Evolutionary conservation across 2,797 vertebrate species (phyloP).

Genomic region (Myiothlypis coronata): DNA sequence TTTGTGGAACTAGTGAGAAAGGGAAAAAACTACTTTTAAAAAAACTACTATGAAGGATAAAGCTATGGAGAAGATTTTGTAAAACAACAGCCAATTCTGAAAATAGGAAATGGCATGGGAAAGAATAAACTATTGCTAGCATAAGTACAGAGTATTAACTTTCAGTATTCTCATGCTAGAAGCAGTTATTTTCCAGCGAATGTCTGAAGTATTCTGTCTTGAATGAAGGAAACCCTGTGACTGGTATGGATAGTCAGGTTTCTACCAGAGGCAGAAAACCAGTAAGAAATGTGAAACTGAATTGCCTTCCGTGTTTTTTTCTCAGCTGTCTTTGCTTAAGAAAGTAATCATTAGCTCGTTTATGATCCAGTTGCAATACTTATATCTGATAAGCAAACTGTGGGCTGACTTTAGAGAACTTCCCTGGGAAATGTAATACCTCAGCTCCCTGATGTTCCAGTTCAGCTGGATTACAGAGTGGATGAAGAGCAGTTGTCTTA

Average conservation of each 20-base stretch:
- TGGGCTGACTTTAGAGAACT: neutral
- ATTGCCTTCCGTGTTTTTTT: neutral
- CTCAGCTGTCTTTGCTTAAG: neutral
- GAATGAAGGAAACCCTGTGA: neutral
- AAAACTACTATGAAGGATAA: neutral
- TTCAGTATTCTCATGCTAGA: neutral
- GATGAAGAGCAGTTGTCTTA: neutral
- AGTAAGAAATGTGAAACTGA: neutral
- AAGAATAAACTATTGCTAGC: neutral
- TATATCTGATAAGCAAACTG: slow-evolving; percentile 6
- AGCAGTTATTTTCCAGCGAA: neutral
- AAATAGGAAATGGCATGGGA: neutral
- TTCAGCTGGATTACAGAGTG: slow-evolving; percentile 39
- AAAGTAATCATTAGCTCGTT: neutral
- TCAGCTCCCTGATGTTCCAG: slow-evolving; percentile 27
- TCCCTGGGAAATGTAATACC: neutral
- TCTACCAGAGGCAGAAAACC: neutral
- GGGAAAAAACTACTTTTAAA: neutral
- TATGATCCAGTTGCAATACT: neutral
- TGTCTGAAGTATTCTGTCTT: neutral
- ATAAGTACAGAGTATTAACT: neutral
- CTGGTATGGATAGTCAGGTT: neutral
- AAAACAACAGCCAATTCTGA: neutral
- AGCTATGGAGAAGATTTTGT: neutral
- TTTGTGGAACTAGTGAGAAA: neutral